Evolutionary conservation across 2,113 vertebrate genomes (phyloP).

Genomic region (Phoenicopterus ruber): DNA sequence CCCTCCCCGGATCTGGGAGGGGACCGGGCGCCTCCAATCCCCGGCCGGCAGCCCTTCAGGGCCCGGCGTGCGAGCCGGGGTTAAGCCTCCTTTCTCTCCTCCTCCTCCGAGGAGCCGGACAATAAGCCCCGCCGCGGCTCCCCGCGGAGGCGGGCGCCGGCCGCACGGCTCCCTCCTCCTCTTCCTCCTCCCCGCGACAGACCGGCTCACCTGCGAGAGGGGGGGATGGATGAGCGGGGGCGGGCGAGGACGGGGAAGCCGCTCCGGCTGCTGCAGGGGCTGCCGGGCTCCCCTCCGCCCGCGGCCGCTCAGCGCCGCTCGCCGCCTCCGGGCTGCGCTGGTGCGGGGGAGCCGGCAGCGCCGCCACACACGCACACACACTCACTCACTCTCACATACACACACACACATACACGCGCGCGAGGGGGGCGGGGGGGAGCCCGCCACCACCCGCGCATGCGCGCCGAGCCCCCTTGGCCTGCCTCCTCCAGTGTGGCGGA

Average conservation of each 20-base stretch:
- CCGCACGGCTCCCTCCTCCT: not conserved
- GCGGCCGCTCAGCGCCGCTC: not conserved
- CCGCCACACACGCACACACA: not conserved
- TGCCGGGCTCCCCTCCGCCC: not conserved
- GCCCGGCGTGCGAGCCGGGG: not conserved
- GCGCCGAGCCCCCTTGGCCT: not conserved
- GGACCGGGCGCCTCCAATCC: conserved; percentile 32
- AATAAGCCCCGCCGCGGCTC: not conserved
- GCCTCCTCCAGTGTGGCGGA: not conserved
- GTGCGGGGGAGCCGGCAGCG: not conserved
- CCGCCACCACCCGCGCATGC: not conserved
- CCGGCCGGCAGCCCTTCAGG: not conserved
- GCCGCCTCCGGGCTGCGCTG: not conserved
- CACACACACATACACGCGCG: not conserved
- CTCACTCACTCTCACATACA: not conserved
- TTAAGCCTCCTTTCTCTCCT: not conserved
- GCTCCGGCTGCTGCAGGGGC: not conserved
- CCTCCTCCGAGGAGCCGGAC: not conserved
- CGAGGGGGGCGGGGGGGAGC: not conserved
- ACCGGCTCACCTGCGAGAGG: conserved; percentile 2
- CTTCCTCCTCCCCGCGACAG: not conserved
- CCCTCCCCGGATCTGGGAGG: conserved; percentile 53
- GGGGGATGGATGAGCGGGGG: not conserved
- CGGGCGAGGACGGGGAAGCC: not conserved
- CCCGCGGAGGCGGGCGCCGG: not conserved